Conservation (phyloP, 2,113 vertebrate species). For the Labeo rohita region DNA sequence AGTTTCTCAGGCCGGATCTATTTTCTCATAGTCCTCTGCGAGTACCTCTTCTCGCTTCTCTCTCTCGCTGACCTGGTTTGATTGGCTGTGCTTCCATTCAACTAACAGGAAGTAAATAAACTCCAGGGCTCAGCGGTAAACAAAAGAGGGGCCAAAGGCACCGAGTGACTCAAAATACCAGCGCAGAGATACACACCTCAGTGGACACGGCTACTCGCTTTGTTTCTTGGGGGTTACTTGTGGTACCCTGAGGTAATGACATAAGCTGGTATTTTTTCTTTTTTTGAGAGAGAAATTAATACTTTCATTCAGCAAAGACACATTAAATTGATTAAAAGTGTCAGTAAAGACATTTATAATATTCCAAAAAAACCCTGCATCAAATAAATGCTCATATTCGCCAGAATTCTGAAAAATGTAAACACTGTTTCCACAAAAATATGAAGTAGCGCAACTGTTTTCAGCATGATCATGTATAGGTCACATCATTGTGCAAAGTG, state of each 20-base stretch:
- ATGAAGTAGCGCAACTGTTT: too few relatives aligned
- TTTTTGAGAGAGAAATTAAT: not conserved
- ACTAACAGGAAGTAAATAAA: conserved; percentile 39
- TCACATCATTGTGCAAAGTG: too few relatives aligned
- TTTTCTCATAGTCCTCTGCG: conserved; percentile 22
- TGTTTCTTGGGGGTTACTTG: not conserved
- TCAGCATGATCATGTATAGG: too few relatives aligned
- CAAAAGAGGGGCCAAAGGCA: conserved; percentile 17
- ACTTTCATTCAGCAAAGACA: not conserved
- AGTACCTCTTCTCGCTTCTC: not conserved
- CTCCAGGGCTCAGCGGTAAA: conserved; percentile 33
- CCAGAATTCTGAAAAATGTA: too few relatives aligned
- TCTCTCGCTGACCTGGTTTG: conserved; percentile 47
- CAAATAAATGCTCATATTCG: too few relatives aligned
- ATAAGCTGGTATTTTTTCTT: not conserved
- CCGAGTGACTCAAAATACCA: not conserved
- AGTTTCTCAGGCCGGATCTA: conserved; percentile 5
- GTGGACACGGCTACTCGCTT: not conserved
- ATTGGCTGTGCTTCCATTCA: conserved; percentile 41
- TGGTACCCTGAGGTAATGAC: not conserved
- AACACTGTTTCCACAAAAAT: too few relatives aligned
- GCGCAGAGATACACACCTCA: not conserved
- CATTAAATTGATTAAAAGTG: not conserved
- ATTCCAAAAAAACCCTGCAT: too few relatives aligned
- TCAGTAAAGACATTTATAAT: too few relatives aligned